Percentiles rank a stretch among this genome's conserved stretches.
These are phyloP conservation scores for Linepithema humile DNA, from an alignment of 1,140 invertebrate genomes.

Conservation along the genomic window DNA sequence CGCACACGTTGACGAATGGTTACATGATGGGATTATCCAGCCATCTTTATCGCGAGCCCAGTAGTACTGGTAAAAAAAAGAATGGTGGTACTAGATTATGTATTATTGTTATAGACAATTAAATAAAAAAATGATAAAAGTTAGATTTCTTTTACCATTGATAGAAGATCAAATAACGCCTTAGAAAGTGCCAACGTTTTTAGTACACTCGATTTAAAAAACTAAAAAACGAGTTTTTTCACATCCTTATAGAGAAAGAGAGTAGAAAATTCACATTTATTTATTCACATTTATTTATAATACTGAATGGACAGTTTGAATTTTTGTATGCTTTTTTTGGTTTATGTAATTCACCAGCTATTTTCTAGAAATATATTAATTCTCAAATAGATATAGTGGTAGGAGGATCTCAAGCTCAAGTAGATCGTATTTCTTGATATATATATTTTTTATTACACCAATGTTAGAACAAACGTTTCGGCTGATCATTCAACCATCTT, in stretches of 20 bases:
- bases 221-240: constrained; percentile 15
- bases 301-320: background rate
- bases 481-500: no score
- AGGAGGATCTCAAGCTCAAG: no score
- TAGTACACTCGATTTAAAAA: background rate
- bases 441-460: no score
- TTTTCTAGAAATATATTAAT: constrained; percentile 8
- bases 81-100: background rate
- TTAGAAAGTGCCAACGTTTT: background rate
- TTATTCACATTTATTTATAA: background rate
- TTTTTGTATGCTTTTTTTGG: background rate
- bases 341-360: background rate
- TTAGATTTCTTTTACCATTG: background rate
- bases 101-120: background rate
- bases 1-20: background rate
- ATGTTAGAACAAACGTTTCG: no score
- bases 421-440: no score
- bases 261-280: constrained; percentile 14
- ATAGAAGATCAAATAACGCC: background rate
- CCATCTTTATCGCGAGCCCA: background rate
- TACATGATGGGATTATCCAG: background rate
- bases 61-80: background rate
- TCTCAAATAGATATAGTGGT: no score
- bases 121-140: background rate
- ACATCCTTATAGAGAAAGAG: background rate